Evolutionary conservation across 2,113 vertebrate species (phyloP).

Genomic region (Alosa alosa): DNA sequence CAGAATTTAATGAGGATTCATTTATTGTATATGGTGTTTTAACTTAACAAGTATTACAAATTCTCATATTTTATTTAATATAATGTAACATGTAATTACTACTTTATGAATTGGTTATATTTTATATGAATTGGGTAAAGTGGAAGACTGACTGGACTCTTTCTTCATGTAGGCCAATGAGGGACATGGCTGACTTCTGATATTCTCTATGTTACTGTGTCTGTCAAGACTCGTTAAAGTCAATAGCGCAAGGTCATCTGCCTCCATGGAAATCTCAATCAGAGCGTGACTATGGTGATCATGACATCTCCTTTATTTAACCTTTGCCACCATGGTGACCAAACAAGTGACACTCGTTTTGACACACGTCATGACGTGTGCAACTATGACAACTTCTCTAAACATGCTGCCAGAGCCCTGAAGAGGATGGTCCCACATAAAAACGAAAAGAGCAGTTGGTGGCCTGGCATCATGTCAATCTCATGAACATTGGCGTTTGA

Average conservation of each 20-base stretch:
- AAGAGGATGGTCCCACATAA: background rate
- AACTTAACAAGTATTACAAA: background rate
- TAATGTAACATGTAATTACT: background rate
- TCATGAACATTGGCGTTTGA: conserved; percentile 3
- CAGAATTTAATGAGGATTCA: background rate
- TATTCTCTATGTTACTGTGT: background rate
- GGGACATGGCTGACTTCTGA: background rate
- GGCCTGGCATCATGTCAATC: conserved; percentile 12
- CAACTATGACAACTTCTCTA: background rate
- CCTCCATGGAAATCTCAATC: conserved; percentile 3
- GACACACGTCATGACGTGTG: background rate
- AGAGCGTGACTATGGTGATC: background rate
- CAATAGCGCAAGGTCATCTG: background rate
- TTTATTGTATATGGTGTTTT: background rate
- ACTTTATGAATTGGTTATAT: background rate
- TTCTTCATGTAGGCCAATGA: background rate
- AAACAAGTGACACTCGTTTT: background rate
- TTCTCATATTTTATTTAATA: background rate
- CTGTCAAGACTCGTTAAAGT: background rate
- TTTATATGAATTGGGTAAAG: background rate
- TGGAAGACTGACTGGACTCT: background rate
- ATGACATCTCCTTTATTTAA: background rate
- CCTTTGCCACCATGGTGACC: background rate
- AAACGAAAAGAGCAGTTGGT: background rate
- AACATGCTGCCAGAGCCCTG: background rate